phyloP scores from a whole-genome alignment of 2,113 vertebrate species.

The Reinhardtius hippoglossoides region DNA sequence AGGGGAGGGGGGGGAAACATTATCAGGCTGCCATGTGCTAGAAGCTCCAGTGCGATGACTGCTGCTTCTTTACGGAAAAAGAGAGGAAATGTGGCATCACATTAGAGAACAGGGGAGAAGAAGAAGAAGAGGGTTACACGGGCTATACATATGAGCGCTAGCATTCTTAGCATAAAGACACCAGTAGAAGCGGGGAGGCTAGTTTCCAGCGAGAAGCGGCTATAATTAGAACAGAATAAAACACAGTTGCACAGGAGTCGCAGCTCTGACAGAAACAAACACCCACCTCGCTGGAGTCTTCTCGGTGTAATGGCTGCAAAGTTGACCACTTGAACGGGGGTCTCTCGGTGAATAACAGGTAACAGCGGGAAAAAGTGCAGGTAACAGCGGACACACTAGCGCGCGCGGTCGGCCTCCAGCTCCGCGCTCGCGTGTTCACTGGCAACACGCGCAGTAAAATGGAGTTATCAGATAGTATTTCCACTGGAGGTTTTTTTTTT shows the following conservation, averaged over 20 bases:
- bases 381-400: slow-evolving; percentile 12
- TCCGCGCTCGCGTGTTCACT: slow-evolving; percentile 31
- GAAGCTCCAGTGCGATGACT: not conserved
- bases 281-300: not conserved
- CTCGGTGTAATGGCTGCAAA: not conserved
- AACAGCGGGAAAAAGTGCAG: slow-evolving; percentile 44
- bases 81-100: not conserved
- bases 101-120: not conserved
- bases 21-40: slow-evolving; percentile 83
- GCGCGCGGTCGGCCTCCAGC: slow-evolving; percentile 52
- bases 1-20: not conserved
- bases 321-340: not conserved
- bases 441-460: slow-evolving; percentile 64
- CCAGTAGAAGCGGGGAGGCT: not conserved
- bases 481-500: slow-evolving; percentile 58
- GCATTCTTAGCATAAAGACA: not conserved
- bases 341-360: not conserved
- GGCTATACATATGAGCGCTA: not conserved
- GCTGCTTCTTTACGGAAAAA: not conserved
- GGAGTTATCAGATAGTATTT: slow-evolving; percentile 86
- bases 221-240: slow-evolving; percentile 1
- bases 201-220: not conserved
- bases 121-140: not conserved
- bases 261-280: not conserved
- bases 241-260: not conserved